Evolutionary conservation across 2,888 invertebrate genomes (phyloP).

Genomic region (Lamellibrachia columna): DNA sequence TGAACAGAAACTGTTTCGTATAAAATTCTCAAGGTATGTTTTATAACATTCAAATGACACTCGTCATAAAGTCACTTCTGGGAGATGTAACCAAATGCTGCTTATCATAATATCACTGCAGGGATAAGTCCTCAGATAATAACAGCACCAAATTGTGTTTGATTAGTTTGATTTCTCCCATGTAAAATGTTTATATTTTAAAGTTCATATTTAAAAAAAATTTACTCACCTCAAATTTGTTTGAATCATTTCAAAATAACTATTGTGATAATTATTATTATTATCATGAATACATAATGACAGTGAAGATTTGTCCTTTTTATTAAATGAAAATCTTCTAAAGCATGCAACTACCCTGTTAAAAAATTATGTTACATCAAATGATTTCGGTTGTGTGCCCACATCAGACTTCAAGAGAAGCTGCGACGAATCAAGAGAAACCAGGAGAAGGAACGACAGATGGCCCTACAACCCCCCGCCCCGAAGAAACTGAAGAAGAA

Average conservation of each 20-base stretch:
- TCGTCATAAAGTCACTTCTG: background rate
- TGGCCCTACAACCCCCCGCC: constrained; percentile 42
- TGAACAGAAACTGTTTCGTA: too few relatives aligned
- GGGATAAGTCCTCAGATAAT: background rate
- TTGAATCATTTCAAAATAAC: background rate
- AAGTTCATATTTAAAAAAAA: background rate
- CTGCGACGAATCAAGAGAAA: constrained; percentile 92
- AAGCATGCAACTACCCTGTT: too few relatives aligned
- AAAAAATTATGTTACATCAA: too few relatives aligned
- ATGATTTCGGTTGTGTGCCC: background rate
- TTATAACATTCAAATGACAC: background rate
- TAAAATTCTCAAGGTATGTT: background rate
- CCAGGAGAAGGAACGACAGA: constrained; percentile 73
- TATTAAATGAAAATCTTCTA: too few relatives aligned
- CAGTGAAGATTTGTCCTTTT: background rate
- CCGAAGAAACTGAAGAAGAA: constrained; percentile 69
- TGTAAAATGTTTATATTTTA: background rate
- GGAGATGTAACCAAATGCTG: too few relatives aligned
- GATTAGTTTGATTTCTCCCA: background rate
- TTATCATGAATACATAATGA: background rate
- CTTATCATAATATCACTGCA: background rate
- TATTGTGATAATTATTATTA: constrained; percentile 13
- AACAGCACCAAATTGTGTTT: background rate
- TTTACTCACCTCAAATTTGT: background rate
- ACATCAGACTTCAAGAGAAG: constrained; percentile 83